phyloP scores from a whole-genome alignment of 2,888 invertebrate species.

The Bursaphelenchus okinawaensis region DNA sequence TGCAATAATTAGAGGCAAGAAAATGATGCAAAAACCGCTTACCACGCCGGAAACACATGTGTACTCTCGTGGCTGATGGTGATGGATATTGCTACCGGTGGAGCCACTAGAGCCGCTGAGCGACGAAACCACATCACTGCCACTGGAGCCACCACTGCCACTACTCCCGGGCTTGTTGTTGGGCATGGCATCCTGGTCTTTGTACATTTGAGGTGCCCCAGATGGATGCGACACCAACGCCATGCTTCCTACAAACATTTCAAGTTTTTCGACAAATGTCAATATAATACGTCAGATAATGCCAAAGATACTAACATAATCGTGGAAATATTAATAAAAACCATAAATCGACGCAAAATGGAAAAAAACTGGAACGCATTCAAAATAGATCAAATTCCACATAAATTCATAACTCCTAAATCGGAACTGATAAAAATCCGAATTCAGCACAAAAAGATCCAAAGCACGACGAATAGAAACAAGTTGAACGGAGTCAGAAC shows the following conservation, averaged over 20 bases:
- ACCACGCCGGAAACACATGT: background rate
- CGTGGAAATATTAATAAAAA: too few relatives aligned
- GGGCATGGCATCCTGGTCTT: background rate
- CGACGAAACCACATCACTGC: slow-evolving; percentile 6
- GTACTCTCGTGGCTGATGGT: background rate
- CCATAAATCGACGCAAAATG: background rate
- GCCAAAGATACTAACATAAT: background rate
- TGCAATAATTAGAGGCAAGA: too few relatives aligned
- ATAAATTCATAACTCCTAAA: background rate
- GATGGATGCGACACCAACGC: slow-evolving; percentile 13
- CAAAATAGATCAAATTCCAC: background rate
- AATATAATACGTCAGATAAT: background rate
- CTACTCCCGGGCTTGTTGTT: slow-evolving; percentile 6
- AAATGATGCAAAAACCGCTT: too few relatives aligned
- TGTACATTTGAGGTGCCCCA: slow-evolving; percentile 11
- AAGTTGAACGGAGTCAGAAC: too few relatives aligned
- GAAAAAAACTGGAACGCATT: background rate
- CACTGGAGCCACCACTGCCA: slow-evolving; percentile 7
- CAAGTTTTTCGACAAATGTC: background rate
- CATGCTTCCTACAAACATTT: background rate
- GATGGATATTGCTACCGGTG: background rate
- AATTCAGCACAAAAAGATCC: background rate
- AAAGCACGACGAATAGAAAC: too few relatives aligned
- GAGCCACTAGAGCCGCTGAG: slow-evolving; percentile 11
- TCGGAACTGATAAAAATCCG: background rate